Evolutionary conservation across 1,140 invertebrate species (phyloP), one percentile per base, ranked within the genome.

Genomic region (Zaprionus nigranus): DNA sequence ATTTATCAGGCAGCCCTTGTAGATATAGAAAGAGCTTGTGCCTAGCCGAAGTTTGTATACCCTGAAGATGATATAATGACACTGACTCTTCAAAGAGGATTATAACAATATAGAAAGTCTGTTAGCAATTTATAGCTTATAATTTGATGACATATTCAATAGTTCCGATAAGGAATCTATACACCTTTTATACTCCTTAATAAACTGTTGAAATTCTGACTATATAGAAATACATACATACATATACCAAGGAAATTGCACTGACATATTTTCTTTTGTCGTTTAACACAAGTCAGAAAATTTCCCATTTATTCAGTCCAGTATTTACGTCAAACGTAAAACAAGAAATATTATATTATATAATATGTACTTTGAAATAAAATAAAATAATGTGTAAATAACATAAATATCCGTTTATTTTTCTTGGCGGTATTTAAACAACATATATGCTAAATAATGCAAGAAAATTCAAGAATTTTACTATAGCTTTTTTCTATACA

Each of bases 321-420:
- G 57, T 12, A 65, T 57, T 57, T 57, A 56, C 63, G 53, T 65
- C 63, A 65, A 65, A 34, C 30, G 62, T 56, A 65, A 65, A 40
- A 15, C n/a, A n/a, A 54, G 53, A 65, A 65, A 65, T 56, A 65
- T 65, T 56, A 56, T 64, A 64, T 56, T 17, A 24, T 56, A n/a
- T 30, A 28, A 30, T 56, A 26, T 30, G 20, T 56, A 28, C 5
- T 36, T 34, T 9, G 20, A 34, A 58, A 58, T 58, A 58, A 34
- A 58, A 58, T 38, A 58, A 58, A 58, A 58, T 36, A 58, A 15
- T 54, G 24, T 20, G 6, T 53, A 63, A 54, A 30, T 64, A n/a
- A n/a, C n/a, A n/a, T n/a, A 64, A 38, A 17, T 43, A 43, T 43
- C 6, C 11, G 12, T 51, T 40, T 59, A n/a, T 24, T 59, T 38